phyloP scores from a whole-genome alignment of 2,888 invertebrate genomes.

The Tetragonisca angustula region DNA sequence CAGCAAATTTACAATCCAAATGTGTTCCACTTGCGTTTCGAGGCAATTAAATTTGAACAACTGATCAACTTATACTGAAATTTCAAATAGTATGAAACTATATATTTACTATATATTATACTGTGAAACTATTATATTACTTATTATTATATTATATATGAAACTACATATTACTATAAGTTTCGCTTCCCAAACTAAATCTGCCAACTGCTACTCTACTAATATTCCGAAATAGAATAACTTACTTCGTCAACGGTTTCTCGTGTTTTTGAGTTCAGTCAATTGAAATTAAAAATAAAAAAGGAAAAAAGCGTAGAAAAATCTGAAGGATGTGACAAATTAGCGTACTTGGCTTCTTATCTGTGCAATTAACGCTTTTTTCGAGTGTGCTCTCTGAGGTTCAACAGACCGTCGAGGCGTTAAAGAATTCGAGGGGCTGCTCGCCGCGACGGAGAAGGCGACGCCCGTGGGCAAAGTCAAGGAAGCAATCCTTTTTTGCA shows the following conservation, averaged over 20 bases:
- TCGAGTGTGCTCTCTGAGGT: slow-evolving; percentile 21
- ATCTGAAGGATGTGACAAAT: not conserved
- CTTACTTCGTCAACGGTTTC: not conserved
- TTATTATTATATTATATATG: no score
- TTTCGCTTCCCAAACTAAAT: not conserved
- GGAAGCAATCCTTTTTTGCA: slow-evolving; percentile 55
- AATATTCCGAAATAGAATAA: not conserved
- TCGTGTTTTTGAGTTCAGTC: not conserved
- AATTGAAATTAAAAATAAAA: not conserved
- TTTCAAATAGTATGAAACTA: not conserved
- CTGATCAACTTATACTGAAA: not conserved
- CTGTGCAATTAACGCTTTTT: slow-evolving; percentile 35
- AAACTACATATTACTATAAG: no score
- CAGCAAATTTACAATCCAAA: not conserved
- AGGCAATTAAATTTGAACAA: not conserved
- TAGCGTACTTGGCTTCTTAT: not conserved
- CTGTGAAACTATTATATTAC: no score
- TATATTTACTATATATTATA: no score
- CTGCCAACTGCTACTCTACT: not conserved
- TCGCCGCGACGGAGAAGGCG: slow-evolving; percentile 6
- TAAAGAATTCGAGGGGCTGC: slow-evolving; percentile 29
- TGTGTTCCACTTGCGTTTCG: not conserved
- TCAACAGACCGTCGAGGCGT: slow-evolving; percentile 41
- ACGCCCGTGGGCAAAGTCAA: slow-evolving; percentile 31
- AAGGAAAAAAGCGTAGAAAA: not conserved